phyloP scores from a whole-genome alignment of 2,888 invertebrate genomes.

The Quadriops clusia region DNA sequence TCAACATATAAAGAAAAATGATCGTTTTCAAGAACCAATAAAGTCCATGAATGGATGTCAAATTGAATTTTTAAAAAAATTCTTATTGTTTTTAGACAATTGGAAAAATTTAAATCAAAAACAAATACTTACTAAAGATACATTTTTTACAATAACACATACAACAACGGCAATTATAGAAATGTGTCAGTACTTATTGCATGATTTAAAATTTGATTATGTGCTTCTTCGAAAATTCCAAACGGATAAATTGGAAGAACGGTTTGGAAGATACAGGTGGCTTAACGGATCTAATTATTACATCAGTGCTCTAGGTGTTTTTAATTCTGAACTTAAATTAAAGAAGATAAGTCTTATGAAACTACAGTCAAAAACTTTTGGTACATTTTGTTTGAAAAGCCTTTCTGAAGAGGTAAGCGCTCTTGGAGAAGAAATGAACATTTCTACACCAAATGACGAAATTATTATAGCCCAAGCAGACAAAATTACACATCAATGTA shows the following conservation, averaged over 20 bases:
- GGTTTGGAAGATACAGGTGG: conserved; percentile 1
- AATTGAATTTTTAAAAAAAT: conserved; percentile 1
- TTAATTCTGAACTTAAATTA: conserved; percentile 1
- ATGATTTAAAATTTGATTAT: not conserved
- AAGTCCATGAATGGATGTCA: not conserved
- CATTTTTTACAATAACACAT: not conserved
- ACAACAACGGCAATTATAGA: not conserved
- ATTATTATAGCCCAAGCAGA: not conserved
- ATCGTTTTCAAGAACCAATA: not conserved
- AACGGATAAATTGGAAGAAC: conserved; percentile 3
- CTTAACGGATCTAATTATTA: conserved; percentile 2
- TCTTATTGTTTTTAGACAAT: conserved; percentile 2
- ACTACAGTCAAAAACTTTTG: not conserved
- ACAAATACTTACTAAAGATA: conserved; percentile 1
- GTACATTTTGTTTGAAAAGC: too few species aligned
- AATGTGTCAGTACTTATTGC: conserved; percentile 2
- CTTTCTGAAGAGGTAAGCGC: too few species aligned
- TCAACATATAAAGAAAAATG: not conserved
- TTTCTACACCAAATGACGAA: not conserved
- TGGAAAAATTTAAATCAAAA: conserved; percentile 1
- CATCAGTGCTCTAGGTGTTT: not conserved
- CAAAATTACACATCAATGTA: not conserved
- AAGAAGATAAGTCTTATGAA: not conserved
- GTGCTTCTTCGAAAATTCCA: not conserved
- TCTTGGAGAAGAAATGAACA: too few species aligned